Conservation (phyloP, 1,140 invertebrate genomes). For the Steinernema khuongi region DNA sequence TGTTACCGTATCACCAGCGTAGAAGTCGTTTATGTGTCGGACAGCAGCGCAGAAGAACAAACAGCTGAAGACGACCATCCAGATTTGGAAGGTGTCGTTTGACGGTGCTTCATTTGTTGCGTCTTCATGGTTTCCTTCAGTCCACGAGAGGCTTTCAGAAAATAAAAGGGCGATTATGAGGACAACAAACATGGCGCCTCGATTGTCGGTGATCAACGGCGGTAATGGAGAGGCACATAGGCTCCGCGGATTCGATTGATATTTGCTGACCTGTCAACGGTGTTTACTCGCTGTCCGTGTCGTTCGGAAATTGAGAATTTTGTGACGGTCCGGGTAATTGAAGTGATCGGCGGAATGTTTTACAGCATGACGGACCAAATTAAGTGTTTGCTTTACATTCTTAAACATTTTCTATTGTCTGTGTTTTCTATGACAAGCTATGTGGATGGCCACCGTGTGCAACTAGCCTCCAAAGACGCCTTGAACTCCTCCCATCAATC, state of each 20-base stretch:
- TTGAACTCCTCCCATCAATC: no score
- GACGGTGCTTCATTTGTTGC: not conserved
- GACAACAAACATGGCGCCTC: not conserved
- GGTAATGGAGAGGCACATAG: no score
- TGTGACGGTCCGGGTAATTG: not conserved
- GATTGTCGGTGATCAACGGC: no score
- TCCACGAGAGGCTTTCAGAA: not conserved
- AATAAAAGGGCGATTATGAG: not conserved
- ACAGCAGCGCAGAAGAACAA: conserved; percentile 28
- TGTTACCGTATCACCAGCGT: conserved; percentile 32
- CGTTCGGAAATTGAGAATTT: not conserved
- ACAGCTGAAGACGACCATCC: conserved; percentile 14
- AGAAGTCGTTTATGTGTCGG: conserved; percentile 38
- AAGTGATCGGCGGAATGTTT: no score
- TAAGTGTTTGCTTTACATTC: no score
- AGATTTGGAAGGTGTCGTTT: not conserved
- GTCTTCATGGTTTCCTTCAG: not conserved
- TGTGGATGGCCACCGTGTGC: no score
- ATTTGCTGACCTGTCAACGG: not conserved
- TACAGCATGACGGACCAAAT: no score
- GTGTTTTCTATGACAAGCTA: no score
- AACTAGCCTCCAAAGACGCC: no score
- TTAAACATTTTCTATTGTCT: no score
- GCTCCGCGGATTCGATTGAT: no score
- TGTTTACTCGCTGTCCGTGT: not conserved